These are phyloP conservation scores for Carassius carassius DNA, from an alignment of 2,113 vertebrate species.

Conservation along the genomic window DNA sequence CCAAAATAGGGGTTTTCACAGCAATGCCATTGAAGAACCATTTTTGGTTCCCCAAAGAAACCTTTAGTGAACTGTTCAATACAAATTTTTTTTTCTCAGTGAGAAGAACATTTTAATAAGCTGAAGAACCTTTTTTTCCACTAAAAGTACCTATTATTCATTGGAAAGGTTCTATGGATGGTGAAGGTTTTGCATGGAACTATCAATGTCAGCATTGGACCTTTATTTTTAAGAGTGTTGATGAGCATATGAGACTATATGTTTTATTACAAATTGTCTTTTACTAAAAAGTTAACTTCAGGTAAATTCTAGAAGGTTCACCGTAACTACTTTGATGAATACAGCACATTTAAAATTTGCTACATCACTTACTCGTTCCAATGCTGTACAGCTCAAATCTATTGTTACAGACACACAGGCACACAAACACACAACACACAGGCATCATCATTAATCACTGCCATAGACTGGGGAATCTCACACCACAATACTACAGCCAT, in stretches of 20 bases:
- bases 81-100: too few relatives aligned
- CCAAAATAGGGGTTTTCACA: too few relatives aligned
- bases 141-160: too few relatives aligned
- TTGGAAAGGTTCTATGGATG: too few relatives aligned
- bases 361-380: neutral
- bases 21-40: too few relatives aligned
- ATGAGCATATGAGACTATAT: neutral
- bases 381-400: neutral
- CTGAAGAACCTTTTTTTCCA: too few relatives aligned
- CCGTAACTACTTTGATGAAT: neutral
- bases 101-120: too few relatives aligned
- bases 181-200: too few relatives aligned
- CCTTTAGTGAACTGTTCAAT: too few relatives aligned
- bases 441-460: constrained; percentile 38
- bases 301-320: neutral
- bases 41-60: too few relatives aligned
- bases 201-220: too few relatives aligned
- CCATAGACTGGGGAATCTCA: neutral
- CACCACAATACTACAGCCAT: constrained; percentile 5
- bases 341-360: neutral
- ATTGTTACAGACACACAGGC: constrained; percentile 23
- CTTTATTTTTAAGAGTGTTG: neutral
- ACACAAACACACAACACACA: constrained; percentile 32
- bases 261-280: neutral
- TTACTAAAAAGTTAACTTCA: neutral